Base-by-base conservation (phyloP, 2,888 invertebrate genomes). In the Nematopogon swammerdamellus region DNA sequence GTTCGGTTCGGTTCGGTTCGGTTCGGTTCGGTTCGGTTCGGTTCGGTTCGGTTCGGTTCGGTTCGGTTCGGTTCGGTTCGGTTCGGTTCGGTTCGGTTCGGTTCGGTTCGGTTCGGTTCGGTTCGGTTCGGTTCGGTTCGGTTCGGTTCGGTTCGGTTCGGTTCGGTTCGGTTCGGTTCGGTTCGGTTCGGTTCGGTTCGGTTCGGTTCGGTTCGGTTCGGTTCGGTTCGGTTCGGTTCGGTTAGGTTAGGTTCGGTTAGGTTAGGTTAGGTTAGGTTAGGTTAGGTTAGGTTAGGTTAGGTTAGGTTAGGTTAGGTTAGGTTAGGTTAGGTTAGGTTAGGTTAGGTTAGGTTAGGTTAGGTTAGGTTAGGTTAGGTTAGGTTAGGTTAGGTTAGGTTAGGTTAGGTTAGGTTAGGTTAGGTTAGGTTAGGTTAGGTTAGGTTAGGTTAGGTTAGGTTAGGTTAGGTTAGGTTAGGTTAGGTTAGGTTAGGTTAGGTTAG, bases 361-460 rank as follows among this genome's bases (percentile, higher is more conserved):
- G 50, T 50, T 50, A 50, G 50, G 50, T 50, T 50, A 50, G 50
- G 50, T 50, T 50, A 50, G 50, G 50, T 50, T 50, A 50, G 50
- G 50, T 50, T 50, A 50, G 50, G 50, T 47, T 50, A 48, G 50
- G 50, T 50, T 50, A 50, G 50, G 50, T 50, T 50, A 50, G 50
- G 50, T 50, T 50, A 50, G 50, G 50, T 50, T 50, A 50, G 50
- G 50, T 48, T 48, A 48, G 48, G 48, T 48, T 48, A 48, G 48
- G 48, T 48, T 48, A 43, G 43, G 43, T 42, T 48, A 43, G 48
- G 48, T 42, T 48, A 43, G 48, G 48, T 48, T 43, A 48, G 42
- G 43, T 48, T 48, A 43, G 48, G 47, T 47, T 47, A 47, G 47
- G 47, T 29, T 47, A 30, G 36, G 47, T 29, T 47, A 30, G 36